A percentile compares a stretch with the other conserved stretches of the same genome.
Evolutionary conservation across 1,140 invertebrate genomes (phyloP).

Genomic region (Drosophila bipectinata): DNA sequence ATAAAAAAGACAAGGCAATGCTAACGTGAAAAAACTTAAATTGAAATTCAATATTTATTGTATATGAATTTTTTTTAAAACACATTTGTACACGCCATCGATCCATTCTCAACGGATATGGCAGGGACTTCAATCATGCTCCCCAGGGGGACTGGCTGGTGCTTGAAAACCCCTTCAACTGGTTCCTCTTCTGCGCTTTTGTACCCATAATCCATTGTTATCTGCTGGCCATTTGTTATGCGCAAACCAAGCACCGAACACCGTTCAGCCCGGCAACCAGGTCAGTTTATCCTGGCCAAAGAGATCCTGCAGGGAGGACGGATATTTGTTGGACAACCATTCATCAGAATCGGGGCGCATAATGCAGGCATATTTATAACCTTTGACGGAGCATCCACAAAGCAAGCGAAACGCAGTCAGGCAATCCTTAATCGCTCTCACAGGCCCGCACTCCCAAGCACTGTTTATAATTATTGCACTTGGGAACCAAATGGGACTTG

Average conservation of each 20-base stretch:
- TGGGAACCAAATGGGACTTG: not conserved
- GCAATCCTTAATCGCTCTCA: slow-evolving; percentile 34
- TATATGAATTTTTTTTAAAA: slow-evolving; percentile 1
- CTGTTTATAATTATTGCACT: slow-evolving; percentile 61
- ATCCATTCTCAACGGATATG: slow-evolving; percentile 32
- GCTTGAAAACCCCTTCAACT: slow-evolving; percentile 38
- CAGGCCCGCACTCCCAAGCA: slow-evolving; percentile 23
- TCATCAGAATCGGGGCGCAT: slow-evolving; percentile 52
- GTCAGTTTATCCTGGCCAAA: slow-evolving; percentile 28
- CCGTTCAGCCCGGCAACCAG: slow-evolving; percentile 21
- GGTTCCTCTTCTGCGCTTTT: slow-evolving; percentile 23
- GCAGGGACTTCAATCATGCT: slow-evolving; percentile 39
- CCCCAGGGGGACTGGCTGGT: slow-evolving; percentile 16
- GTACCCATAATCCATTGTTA: slow-evolving; percentile 54
- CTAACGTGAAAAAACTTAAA: not conserved
- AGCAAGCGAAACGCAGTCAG: slow-evolving; percentile 33
- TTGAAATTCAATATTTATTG: not conserved
- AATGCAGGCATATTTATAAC: slow-evolving; percentile 63
- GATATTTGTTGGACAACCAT: slow-evolving; percentile 38
- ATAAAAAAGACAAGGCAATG: not conserved
- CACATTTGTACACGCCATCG: slow-evolving; percentile 34
- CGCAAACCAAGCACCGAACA: slow-evolving; percentile 24
- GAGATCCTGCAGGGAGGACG: not conserved
- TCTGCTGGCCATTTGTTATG: slow-evolving; percentile 63
- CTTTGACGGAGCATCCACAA: slow-evolving; percentile 52